Conservation (phyloP, 2,113 vertebrate species). For the Gorsachius goisagi region DNA sequence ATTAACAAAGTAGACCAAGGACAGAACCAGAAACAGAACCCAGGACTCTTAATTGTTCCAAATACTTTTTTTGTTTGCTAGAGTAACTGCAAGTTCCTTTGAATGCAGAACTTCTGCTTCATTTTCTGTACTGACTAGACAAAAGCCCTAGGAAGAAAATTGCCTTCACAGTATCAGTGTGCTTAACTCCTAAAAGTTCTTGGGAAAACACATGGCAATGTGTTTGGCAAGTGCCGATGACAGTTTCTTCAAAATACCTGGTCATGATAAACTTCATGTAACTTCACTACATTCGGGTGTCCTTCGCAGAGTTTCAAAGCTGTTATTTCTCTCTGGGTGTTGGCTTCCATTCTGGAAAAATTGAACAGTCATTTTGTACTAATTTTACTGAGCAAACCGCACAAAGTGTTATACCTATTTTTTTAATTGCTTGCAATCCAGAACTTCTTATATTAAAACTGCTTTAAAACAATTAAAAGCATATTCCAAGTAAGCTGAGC, state of each 20-base stretch:
- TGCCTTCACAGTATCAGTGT: neutral
- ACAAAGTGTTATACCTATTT: neutral
- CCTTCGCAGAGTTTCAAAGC: conserved; percentile 95
- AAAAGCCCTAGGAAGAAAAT: neutral
- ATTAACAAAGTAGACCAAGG: neutral
- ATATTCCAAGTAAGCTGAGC: neutral
- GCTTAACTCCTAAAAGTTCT: neutral
- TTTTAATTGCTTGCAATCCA: neutral
- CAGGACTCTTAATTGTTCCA: neutral
- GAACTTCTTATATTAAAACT: neutral
- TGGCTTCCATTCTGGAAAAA: conserved; percentile 91
- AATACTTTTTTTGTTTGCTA: neutral
- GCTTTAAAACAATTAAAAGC: neutral
- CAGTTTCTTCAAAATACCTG: conserved; percentile 79
- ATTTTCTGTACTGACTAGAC: neutral
- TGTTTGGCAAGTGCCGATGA: neutral
- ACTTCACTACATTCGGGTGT: conserved; percentile 95
- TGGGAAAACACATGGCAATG: neutral
- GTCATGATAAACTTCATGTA: conserved; percentile 94
- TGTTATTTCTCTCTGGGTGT: conserved; percentile 93
- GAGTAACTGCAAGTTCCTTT: neutral
- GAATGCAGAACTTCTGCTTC: neutral
- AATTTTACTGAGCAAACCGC: neutral
- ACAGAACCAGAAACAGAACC: neutral
- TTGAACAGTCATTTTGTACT: neutral